These are phyloP conservation scores for Phenganax subtilis DNA, from an alignment of 92 coral and sea anemone species.

Conservation along the genomic window DNA sequence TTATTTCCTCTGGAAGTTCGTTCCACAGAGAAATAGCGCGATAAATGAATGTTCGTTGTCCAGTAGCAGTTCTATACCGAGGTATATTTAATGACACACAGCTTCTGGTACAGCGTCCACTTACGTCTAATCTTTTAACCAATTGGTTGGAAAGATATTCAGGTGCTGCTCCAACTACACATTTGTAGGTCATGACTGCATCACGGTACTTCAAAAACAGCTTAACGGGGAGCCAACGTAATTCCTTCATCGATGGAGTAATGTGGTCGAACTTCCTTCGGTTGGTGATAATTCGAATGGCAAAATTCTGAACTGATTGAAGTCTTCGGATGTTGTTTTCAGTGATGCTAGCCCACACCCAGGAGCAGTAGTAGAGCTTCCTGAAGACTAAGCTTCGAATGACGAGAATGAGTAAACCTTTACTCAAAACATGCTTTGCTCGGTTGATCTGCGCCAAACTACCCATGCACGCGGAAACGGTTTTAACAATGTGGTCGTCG, in stretches of 20 bases:
- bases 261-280: slow-evolving; percentile 19
- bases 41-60: slow-evolving; percentile 28
- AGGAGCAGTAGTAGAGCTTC: slow-evolving; percentile 37
- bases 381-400: slow-evolving; percentile 41
- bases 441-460: slow-evolving; percentile 37
- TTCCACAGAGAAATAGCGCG: slow-evolving; percentile 31
- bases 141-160: not conserved
- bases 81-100: not conserved
- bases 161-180: slow-evolving; percentile 12
- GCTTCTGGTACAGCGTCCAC: slow-evolving; percentile 16
- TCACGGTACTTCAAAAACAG: slow-evolving; percentile 25
- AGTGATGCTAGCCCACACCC: slow-evolving; percentile 39
- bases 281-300: slow-evolving; percentile 21
- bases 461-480: slow-evolving; percentile 38
- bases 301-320: slow-evolving; percentile 35
- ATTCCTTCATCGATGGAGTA: slow-evolving; percentile 8
- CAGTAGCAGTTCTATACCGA: slow-evolving; percentile 25
- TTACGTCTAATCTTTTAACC: slow-evolving; percentile 23
- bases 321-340: slow-evolving; percentile 36
- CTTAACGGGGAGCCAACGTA: slow-evolving; percentile 33
- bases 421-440: slow-evolving; percentile 38
- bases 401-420: slow-evolving; percentile 38
- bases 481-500: slow-evolving; percentile 20
- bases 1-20: slow-evolving; percentile 5
- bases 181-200: slow-evolving; percentile 27